Base-by-base conservation (phyloP, 2,797 vertebrate species). In the Cyprinodon diabolis region DNA sequence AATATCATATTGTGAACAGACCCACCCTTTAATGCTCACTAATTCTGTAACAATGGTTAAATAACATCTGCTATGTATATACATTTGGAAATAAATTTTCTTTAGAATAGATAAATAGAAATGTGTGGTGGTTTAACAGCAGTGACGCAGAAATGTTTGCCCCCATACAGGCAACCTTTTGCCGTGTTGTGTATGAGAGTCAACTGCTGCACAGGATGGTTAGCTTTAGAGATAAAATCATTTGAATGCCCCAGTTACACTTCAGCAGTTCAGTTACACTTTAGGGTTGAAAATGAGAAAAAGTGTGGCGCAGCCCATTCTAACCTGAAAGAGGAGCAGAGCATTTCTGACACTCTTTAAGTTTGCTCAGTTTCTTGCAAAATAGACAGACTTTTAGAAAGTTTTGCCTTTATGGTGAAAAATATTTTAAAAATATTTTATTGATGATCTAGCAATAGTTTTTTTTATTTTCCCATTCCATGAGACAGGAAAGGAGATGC, bases 231-330 rank as follows among this genome's bases (percentile, higher is more conserved):
- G 43, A 80, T 78, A 23, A 77, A 70, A 83, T 79, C 40, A 62
- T 82, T 30, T 82, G 57, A 76, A 80, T 65, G 72, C 65, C 5
- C 66, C 63, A 56, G 63, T 66, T 74, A 71, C 70, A 74, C 74
- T 75, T 73, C 11, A 77, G 35, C 51, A 66, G 23, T 68, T 78
- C 52, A 58, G 66, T 54, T 66, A 63, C 52, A 68, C 58, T 58
- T 43, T 57, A 63, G 2, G 12, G 47, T 30, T 30, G 57, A 3
- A 66, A 86, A 47, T 54, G 49, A 71, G 13, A 67, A 67, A 35
- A 75, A 51, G 63, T 68, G 49, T 83, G 68, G 78, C 71, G 55
- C 63, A 30, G 65, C 49, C 49, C 68, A 57, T 47, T 19, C 30
- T 60, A 74, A 67, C 7, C 37, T 69, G 30, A 79, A 19, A 77